Conservation (phyloP, 2,888 invertebrate species). For the Diplazon laetatorius region DNA sequence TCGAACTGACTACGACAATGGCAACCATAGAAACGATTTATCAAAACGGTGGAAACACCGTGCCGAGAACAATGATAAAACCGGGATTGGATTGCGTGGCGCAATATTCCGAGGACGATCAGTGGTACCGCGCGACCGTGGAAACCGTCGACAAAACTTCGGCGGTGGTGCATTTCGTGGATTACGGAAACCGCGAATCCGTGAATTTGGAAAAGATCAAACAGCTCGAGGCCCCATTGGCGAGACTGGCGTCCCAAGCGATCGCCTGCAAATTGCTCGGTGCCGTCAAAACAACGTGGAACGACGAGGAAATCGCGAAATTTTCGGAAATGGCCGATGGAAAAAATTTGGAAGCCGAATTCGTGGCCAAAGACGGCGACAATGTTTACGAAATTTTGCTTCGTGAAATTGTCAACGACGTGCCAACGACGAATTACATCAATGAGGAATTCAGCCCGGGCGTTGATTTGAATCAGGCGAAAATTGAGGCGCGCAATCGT, state of each 20-base stretch:
- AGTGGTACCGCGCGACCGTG: conserved; percentile 88
- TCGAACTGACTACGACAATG: conserved; percentile 74
- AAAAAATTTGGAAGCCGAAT: conserved; percentile 75
- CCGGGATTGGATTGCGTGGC: conserved; percentile 75
- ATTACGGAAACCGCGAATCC: conserved; percentile 89
- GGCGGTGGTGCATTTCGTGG: conserved; percentile 86
- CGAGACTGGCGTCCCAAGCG: conserved; percentile 78
- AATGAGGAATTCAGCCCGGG: conserved; percentile 73
- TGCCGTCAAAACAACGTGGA: conserved; percentile 68
- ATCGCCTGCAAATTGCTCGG: conserved; percentile 79
- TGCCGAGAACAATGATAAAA: conserved; percentile 67
- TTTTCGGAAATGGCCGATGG: conserved; percentile 69
- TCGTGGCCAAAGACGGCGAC: conserved; percentile 71
- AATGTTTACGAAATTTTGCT: conserved; percentile 74
- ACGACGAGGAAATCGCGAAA: conserved; percentile 63
- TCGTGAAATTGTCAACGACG: conserved; percentile 66
- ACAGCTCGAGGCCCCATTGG: conserved; percentile 73
- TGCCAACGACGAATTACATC: conserved; percentile 65
- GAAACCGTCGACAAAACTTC: conserved; percentile 83
- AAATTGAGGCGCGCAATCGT: conserved; percentile 65
- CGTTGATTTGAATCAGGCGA: conserved; percentile 70
- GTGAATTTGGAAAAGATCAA: conserved; percentile 84
- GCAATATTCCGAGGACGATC: conserved; percentile 84
- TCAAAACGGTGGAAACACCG: conserved; percentile 70
- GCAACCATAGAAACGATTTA: conserved; percentile 72